Percentiles rank a stretch among this genome's conserved stretches.
These are phyloP conservation scores for Perodicticus potto DNA, from an alignment of 2,797 vertebrate species.

Conservation along the genomic window DNA sequence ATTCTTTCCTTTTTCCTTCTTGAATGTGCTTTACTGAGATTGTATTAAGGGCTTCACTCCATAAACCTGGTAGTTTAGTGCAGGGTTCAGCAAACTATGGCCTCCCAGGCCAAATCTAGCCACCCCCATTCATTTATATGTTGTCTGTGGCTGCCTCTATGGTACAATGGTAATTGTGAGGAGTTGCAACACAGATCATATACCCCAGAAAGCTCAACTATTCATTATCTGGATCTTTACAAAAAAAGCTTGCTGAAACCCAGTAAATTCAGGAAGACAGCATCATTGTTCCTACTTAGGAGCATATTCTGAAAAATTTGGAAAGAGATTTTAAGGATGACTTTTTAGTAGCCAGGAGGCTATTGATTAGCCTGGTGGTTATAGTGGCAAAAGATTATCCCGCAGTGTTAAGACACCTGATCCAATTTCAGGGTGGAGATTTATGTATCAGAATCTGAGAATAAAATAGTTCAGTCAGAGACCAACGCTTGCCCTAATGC, in stretches of 20 bases:
- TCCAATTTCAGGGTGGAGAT: background rate
- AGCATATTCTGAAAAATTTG: background rate
- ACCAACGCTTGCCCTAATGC: background rate
- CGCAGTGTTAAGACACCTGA: background rate
- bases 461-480: background rate
- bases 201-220: background rate
- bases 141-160: background rate
- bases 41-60: background rate
- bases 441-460: background rate
- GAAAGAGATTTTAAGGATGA: background rate
- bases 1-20: background rate
- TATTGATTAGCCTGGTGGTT: background rate
- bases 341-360: background rate
- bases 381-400: background rate
- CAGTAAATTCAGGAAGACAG: background rate
- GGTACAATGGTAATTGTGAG: background rate
- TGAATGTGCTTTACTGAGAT: background rate
- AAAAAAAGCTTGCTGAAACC: background rate
- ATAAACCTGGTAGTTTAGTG: background rate
- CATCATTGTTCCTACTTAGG: background rate
- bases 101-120: background rate
- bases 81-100: background rate
- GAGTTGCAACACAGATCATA: background rate
- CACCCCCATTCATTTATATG: background rate
- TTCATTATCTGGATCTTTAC: background rate